Conservation (phyloP, 37 sponge, comb jelly and placozoan genomes). For the Crambe crambe region DNA sequence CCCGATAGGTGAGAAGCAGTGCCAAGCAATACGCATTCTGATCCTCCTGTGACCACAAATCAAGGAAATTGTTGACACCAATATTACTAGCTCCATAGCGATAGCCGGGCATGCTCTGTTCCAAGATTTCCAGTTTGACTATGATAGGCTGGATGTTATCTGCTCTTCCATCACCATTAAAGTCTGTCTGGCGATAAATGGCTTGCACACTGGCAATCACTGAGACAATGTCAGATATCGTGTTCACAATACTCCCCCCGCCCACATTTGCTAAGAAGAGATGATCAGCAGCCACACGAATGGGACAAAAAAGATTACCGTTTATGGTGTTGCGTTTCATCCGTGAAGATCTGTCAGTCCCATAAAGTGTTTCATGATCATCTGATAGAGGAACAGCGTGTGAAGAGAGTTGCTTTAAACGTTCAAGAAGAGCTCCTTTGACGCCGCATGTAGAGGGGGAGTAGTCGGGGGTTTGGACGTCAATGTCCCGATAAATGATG, state of each 20-base stretch:
- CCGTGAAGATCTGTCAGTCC: neutral
- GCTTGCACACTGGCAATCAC: conserved; percentile 34
- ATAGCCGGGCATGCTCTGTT: conserved; percentile 1
- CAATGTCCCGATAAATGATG: conserved; percentile 37
- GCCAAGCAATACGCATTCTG: conserved; percentile 77
- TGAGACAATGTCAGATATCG: conserved; percentile 55
- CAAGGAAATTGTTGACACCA: conserved; percentile 77
- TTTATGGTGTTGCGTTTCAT: neutral
- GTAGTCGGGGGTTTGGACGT: conserved; percentile 11
- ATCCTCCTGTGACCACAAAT: conserved; percentile 70
- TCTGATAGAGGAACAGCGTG: conserved; percentile 31
- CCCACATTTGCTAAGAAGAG: conserved; percentile 49
- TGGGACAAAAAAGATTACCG: conserved; percentile 50
- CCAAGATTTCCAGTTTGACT: conserved; percentile 7
- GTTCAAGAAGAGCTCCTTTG: conserved; percentile 9
- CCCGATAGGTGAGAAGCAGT: conserved; percentile 83
- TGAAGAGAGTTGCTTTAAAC: conserved; percentile 21
- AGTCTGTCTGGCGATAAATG: conserved; percentile 50
- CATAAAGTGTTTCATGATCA: neutral
- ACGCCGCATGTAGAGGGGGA: conserved; percentile 9
- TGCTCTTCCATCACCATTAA: conserved; percentile 19
- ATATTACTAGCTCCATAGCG: conserved; percentile 2
- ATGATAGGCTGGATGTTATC: conserved; percentile 21
- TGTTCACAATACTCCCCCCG: conserved; percentile 12
- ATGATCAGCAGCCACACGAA: conserved; percentile 73